Evolutionary conservation across 2,113 vertebrate genomes (phyloP).

Genomic region (Mesoclemmys tuberculata): DNA sequence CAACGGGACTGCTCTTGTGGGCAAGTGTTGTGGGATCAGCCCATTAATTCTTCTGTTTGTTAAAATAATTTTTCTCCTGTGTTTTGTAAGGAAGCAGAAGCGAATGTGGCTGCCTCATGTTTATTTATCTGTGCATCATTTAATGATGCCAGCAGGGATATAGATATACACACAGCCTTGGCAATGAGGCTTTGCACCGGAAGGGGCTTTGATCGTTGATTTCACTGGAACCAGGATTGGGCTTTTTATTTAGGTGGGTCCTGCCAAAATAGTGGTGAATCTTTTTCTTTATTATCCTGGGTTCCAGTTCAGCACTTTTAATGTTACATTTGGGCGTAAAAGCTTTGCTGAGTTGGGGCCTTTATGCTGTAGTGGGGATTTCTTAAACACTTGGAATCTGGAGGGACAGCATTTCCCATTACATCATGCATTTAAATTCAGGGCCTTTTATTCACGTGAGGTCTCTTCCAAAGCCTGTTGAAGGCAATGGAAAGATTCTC

Average conservation of each 20-base stretch:
- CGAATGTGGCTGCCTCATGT: background rate
- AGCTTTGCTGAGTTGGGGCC: background rate
- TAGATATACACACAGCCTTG: background rate
- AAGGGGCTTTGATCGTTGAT: slow-evolving; percentile 6
- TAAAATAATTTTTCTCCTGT: background rate
- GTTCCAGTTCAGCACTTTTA: background rate
- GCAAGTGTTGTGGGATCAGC: background rate
- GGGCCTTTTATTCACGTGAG: background rate
- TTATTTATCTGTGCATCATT: background rate
- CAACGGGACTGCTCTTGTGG: fast-evolving
- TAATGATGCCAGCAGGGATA: fast-evolving
- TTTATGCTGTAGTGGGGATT: background rate
- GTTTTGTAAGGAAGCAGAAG: background rate
- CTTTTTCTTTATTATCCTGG: background rate
- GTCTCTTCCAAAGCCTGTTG: background rate
- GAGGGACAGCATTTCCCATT: slow-evolving; percentile 39
- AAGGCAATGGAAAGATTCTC: background rate
- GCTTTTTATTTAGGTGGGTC: background rate
- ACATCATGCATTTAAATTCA: slow-evolving; percentile 5
- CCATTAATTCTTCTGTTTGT: background rate
- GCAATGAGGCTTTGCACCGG: background rate
- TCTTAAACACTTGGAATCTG: slow-evolving; percentile 19
- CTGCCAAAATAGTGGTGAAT: background rate
- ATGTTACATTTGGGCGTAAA: background rate
- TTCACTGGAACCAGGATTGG: background rate